Base-by-base conservation (phyloP, 2,113 vertebrate species). In the Rynchops niger region DNA sequence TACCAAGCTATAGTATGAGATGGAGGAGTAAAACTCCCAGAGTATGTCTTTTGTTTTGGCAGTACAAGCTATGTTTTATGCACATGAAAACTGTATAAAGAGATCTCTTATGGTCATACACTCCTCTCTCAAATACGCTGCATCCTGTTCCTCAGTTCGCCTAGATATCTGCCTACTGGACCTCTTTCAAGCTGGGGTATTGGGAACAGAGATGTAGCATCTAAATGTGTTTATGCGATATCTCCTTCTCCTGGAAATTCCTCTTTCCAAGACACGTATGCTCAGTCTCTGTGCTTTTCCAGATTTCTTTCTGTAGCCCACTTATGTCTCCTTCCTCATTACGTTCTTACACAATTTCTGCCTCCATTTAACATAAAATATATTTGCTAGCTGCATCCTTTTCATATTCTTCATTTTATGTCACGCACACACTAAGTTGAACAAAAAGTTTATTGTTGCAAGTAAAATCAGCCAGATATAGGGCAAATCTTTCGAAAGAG, bases 221-320 rank as follows among this genome's bases (percentile, higher is more conserved):
- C 47, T 61, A n/a, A n/a, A 63, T 40, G 6, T 0, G 2, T 56
- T 55, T n/a, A 25, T 5, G 14, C 16, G 6, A 40, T 11, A 2
- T 55, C 40, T 42, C 19, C 29, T 40, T 5, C 20, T 45, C 18
- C 36, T 53, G 9, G 13, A 47, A 73, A 72, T 42, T 59, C 72
- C 6, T 21, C 29, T 59, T 77, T 30, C n/a, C 30, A 36, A 36
- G 4, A 32, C 12, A 11, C 2, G 7, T 19, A 22, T 47, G 8
- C 25, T 16, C 27, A 21, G 27, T 8, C 29, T 55, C 45, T 34
- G 11, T 7, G 29, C 2, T 19, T 73, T 49, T 61, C 55, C 32
- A 40, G 20, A 40, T 63, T 50, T 70, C 22, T 36, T 61, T 36
- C 76, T 45, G 29, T 52, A 81, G 81, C 20, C 15, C 34, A n/a